These are phyloP conservation scores for Chrysogorgia sp. DNA, from an alignment of 92 coral and sea anemone species.

Conservation along the genomic window DNA sequence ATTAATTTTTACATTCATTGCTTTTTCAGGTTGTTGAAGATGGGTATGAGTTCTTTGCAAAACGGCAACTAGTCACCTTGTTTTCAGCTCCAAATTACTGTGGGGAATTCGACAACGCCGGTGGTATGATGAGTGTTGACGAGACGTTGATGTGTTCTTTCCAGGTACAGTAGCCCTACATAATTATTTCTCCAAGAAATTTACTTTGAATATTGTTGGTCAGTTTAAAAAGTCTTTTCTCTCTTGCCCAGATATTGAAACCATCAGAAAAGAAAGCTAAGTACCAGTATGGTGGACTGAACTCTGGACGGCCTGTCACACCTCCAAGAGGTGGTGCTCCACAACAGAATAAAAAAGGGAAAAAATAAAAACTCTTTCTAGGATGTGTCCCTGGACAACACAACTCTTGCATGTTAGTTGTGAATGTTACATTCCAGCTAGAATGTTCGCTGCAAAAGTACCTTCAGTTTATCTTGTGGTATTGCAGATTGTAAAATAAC, in stretches of 20 bases:
- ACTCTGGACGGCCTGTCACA: slow-evolving; percentile 96
- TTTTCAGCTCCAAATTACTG: slow-evolving; percentile 99
- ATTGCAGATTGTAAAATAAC: background rate
- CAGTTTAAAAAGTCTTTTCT: background rate
- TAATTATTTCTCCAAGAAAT: background rate
- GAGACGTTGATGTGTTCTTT: slow-evolving; percentile 98
- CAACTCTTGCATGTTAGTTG: no score
- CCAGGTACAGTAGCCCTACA: slow-evolving; percentile 65
- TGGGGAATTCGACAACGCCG: slow-evolving; percentile 98
- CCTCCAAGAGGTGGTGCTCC: slow-evolving; percentile 86
- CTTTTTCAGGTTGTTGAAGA: slow-evolving; percentile 88
- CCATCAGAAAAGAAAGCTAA: slow-evolving; percentile 99
- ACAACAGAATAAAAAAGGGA: slow-evolving; percentile 81
- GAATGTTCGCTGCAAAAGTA: background rate
- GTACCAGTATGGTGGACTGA: slow-evolving; percentile 96
- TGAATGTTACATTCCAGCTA: background rate
- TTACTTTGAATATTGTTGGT: background rate
- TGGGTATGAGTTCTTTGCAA: slow-evolving; percentile 99
- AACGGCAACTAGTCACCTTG: slow-evolving; percentile 92
- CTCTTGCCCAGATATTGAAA: slow-evolving; percentile 71
- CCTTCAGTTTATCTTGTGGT: background rate
- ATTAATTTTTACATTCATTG: background rate
- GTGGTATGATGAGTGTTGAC: slow-evolving; percentile 99
- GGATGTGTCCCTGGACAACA: no score
- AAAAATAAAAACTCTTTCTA: slow-evolving; percentile 42